Conservation (phyloP, 2,888 invertebrate species). For the Tineola bisselliella region DNA sequence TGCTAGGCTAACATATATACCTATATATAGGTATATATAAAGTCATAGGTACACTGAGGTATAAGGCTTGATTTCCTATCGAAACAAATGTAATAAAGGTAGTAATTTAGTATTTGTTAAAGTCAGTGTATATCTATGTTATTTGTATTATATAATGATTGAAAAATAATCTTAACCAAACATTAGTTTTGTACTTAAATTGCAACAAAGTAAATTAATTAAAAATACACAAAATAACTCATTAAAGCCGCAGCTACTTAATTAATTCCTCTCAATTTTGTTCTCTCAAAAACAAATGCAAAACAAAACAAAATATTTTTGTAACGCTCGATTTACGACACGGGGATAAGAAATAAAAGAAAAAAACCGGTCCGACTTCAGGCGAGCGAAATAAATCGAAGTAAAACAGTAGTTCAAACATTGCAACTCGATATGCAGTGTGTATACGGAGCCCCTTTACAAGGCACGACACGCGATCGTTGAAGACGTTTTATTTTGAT, state of each 20-base stretch:
- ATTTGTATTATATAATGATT: too few relatives aligned
- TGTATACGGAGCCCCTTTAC: neutral
- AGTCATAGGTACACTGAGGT: too few relatives aligned
- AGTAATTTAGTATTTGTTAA: too few relatives aligned
- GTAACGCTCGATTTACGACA: conserved; percentile 41
- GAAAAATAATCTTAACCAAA: too few relatives aligned
- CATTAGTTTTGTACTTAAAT: too few relatives aligned
- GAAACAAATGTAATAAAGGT: too few relatives aligned
- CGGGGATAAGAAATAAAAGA: conserved; percentile 14
- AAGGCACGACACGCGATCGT: conserved; percentile 6
- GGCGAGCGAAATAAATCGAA: conserved; percentile 21
- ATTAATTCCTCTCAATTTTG: conserved; percentile 44
- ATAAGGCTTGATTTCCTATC: too few relatives aligned
- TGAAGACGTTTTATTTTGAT: too few relatives aligned
- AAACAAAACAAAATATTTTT: conserved; percentile 25
- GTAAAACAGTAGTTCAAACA: conserved; percentile 45
- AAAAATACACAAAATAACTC: conserved; percentile 14
- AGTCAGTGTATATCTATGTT: too few relatives aligned
- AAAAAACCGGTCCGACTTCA: conserved; percentile 18
- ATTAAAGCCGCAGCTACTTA: conserved; percentile 22
- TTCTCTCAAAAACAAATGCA: conserved; percentile 27
- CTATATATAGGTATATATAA: too few relatives aligned
- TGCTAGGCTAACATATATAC: too few relatives aligned
- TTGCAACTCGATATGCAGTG: conserved; percentile 43
- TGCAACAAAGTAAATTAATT: neutral